Evolutionary conservation across 1,140 invertebrate genomes (phyloP), one percentile per base, ranked within the genome.

Genomic region (Drosophila triauraria): DNA sequence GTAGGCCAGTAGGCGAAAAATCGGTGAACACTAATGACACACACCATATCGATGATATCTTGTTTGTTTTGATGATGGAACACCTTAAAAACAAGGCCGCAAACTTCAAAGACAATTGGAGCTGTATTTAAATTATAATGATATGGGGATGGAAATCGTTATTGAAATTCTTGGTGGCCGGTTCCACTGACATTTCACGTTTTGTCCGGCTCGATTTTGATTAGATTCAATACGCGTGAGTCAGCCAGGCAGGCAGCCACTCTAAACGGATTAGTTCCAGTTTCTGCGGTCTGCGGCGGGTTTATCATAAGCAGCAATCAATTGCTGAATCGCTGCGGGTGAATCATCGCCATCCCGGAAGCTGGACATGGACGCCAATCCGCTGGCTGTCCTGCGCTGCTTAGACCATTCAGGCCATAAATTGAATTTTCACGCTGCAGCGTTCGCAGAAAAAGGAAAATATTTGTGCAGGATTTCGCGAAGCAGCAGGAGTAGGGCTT

Each of bases 381-480:
- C 35, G 43, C 2, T 64, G 47, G 67, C 17, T 25, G 40, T 69
- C 64, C 63, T 30, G 9, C 2, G 30, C 68, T 74, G 70, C 69
- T 74, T 74, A 74, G 70, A 62, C 15, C 68, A 74, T 10, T 74
- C 44, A 72, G 44, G 74, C 74, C 53, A 32, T 51, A 77, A 77
- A 77, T 77, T 77, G 74, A 76, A 76, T 76, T 76, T 76, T 76
- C 32, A 65, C 72, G 72, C 72, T 76, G 72, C 74, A 67, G 53
- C 46, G 43, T 54, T 10, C 12, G 23, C 72, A 38, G 51, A 75
- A 74, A 43, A 74, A 51, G 71, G 71, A 50, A 57, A 64, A 51
- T 50, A 42, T 50, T 50, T 62, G 20, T 25, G 53, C 2, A 2
- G 35, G 13, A 27, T 56, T 56, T 10, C 9, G 32, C 44, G 27